Evolutionary conservation across 2,797 vertebrate genomes (phyloP).

Genomic region (Apogon talboti): DNA sequence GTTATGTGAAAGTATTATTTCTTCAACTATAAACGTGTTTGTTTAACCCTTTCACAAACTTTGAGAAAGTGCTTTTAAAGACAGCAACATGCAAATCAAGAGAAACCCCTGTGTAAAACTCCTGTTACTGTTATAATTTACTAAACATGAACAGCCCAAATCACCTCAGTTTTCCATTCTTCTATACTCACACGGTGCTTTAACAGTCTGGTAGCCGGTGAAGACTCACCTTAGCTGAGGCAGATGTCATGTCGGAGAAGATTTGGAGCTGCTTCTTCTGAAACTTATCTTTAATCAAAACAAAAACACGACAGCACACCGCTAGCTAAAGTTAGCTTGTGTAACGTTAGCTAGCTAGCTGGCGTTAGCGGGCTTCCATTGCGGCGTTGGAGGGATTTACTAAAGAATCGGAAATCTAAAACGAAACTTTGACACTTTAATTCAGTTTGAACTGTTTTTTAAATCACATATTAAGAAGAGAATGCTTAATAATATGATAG

Average conservation of each 20-base stretch:
- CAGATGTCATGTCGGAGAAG: slow-evolving; percentile 79
- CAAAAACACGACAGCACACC: slow-evolving; percentile 11
- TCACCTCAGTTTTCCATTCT: background rate
- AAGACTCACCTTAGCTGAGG: slow-evolving; percentile 83
- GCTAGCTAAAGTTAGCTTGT: slow-evolving; percentile 57
- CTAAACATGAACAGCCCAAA: no score
- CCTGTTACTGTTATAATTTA: no score
- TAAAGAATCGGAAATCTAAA: background rate
- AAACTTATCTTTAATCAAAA: slow-evolving; percentile 13
- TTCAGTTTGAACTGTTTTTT: background rate
- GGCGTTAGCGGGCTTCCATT: slow-evolving; percentile 49
- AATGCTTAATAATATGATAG: slow-evolving; percentile 2
- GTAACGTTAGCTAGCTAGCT: slow-evolving; percentile 32
- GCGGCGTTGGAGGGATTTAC: background rate
- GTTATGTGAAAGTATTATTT: no score
- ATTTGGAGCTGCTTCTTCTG: background rate
- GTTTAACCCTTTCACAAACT: no score
- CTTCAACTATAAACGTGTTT: no score
- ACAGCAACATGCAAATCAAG: no score
- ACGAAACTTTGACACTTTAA: accelerated
- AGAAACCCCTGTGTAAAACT: no score
- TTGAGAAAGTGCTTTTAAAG: no score
- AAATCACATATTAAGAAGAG: slow-evolving; percentile 27
- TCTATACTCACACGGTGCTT: background rate
- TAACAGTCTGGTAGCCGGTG: background rate